Conservation (phyloP, 2,797 vertebrate species). For the Parambassis ranga region DNA sequence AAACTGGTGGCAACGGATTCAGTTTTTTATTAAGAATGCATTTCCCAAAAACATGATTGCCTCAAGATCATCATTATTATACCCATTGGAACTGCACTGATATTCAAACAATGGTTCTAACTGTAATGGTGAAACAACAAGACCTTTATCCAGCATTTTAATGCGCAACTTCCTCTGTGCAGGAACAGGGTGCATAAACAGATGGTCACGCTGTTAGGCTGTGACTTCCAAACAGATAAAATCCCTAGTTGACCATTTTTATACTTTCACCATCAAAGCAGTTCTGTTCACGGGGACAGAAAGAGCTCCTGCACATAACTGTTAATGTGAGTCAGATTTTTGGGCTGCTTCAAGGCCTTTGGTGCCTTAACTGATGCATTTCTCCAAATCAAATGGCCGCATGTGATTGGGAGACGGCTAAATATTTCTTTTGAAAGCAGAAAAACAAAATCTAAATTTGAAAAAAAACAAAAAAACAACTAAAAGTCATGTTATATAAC, state of each 20-base stretch:
- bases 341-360: neutral
- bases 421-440: neutral
- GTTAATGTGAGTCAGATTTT: constrained; percentile 4
- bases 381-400: neutral
- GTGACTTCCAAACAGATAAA: constrained; percentile 28
- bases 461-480: neutral
- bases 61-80: neutral
- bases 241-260: neutral
- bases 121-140: constrained; percentile 47
- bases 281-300: neutral
- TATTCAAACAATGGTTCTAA: constrained; percentile 36
- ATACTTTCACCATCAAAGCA: neutral
- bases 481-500: neutral
- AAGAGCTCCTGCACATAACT: neutral
- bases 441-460: no score
- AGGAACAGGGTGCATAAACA: constrained; percentile 28
- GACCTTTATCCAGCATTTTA: constrained; percentile 34
- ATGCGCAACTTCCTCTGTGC: constrained; percentile 24
- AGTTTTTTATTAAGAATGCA: neutral
- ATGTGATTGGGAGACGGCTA: neutral
- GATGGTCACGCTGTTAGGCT: constrained; percentile 49
- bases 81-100: no score
- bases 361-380: constrained; percentile 3
- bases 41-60: neutral
- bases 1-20: neutral